phyloP scores from a whole-genome alignment of 2,113 vertebrate genomes.

The Calyptomena viridis region DNA sequence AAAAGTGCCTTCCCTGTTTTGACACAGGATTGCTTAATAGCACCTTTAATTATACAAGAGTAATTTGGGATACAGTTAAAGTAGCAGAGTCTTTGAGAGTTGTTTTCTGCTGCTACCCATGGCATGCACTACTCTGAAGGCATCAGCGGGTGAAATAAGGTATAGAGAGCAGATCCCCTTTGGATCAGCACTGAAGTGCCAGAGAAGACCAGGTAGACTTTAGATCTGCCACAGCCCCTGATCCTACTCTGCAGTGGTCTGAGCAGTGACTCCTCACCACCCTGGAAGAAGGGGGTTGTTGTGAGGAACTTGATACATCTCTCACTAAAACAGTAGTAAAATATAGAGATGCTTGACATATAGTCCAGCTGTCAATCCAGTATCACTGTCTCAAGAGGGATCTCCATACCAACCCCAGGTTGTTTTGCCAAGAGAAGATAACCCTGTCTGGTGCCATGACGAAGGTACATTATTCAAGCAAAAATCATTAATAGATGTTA shows the following conservation, averaged over 20 bases:
- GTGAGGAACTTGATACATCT: accelerated
- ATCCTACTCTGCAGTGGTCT: background rate
- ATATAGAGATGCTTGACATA: background rate
- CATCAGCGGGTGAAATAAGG: background rate
- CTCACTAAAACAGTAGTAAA: background rate
- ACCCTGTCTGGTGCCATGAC: background rate
- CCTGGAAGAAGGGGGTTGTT: background rate
- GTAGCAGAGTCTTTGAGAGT: background rate
- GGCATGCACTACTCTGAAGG: background rate
- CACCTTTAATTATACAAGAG: background rate
- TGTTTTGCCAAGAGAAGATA: background rate
- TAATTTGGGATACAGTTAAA: background rate
- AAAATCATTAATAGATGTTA: background rate
- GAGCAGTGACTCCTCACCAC: background rate
- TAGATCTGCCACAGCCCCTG: background rate
- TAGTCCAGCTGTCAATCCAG: background rate
- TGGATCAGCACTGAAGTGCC: background rate
- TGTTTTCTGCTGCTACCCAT: background rate
- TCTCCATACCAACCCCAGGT: accelerated
- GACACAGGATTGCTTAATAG: background rate
- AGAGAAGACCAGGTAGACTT: background rate
- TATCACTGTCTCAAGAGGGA: background rate
- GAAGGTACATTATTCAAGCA: background rate
- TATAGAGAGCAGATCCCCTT: background rate
- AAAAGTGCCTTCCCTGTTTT: background rate